Evolutionary conservation across 2,797 vertebrate genomes (phyloP).

Genomic region (Dendrocincla tyrannina): DNA sequence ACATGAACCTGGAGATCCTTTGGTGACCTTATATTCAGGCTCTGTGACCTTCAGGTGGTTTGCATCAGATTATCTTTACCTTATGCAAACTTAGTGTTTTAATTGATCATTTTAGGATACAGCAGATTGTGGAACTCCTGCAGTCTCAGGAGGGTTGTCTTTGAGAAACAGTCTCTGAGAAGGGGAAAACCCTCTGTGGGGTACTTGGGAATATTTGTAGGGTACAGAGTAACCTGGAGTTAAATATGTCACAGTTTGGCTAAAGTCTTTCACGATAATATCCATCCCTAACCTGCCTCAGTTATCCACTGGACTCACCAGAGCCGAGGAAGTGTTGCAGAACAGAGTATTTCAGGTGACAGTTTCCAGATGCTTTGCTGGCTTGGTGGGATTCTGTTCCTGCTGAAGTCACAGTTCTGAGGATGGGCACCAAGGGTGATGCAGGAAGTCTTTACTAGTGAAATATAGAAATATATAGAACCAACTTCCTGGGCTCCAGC

Average conservation of each 20-base stretch:
- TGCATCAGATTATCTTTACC: slow-evolving; percentile 35
- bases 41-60: slow-evolving; percentile 60
- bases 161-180: neutral
- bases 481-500: neutral
- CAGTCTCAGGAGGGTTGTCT: neutral
- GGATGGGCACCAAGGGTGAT: neutral
- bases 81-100: slow-evolving; percentile 51
- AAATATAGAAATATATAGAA: neutral
- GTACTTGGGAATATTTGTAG: neutral
- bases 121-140: neutral
- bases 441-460: neutral
- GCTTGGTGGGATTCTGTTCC: neutral
- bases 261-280: neutral
- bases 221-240: neutral
- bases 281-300: neutral
- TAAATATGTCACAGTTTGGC: neutral
- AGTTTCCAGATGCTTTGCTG: neutral
- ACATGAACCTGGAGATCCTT: slow-evolving; percentile 18
- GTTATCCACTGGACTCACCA: neutral
- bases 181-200: neutral
- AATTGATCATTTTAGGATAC: slow-evolving; percentile 15
- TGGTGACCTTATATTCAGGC: slow-evolving; percentile 56
- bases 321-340: neutral
- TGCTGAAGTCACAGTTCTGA: neutral
- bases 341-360: neutral